Conservation (phyloP, 2,888 invertebrate genomes). For the Leptopilina myrica region DNA sequence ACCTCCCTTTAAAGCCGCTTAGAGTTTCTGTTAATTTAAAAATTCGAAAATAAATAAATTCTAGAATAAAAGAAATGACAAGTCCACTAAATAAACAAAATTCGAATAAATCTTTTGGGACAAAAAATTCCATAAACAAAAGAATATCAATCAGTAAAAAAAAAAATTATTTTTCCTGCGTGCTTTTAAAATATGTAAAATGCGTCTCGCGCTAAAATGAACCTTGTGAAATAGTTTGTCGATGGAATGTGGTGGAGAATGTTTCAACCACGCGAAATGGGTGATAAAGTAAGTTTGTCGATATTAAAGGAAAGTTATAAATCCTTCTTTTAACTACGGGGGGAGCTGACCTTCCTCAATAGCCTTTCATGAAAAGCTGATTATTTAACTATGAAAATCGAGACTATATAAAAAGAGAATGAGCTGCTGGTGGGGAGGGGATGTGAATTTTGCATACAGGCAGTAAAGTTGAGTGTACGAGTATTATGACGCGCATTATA, state of each 20-base stretch:
- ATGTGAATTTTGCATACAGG: conserved; percentile 34
- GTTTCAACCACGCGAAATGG: background rate
- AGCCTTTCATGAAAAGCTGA: conserved; percentile 32
- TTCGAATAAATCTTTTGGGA: no score
- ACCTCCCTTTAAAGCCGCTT: no score
- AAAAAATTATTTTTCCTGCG: no score
- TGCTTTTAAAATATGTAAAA: no score
- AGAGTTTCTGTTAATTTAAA: no score
- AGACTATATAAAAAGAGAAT: conserved; percentile 8
- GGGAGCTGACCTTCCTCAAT: conserved; percentile 24
- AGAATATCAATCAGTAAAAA: no score
- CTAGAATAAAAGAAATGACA: no score
- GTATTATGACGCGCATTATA: conserved; percentile 36
- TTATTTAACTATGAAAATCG: conserved; percentile 31
- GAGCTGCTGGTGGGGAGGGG: background rate
- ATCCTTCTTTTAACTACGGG: conserved; percentile 26
- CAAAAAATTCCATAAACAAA: no score
- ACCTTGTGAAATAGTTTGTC: no score
- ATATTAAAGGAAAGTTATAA: conserved; percentile 28
- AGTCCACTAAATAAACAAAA: no score
- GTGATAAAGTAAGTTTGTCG: conserved; percentile 37
- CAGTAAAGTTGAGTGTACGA: conserved; percentile 20
- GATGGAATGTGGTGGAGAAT: background rate
- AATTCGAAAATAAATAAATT: no score
- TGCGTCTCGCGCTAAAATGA: no score